phyloP scores from a whole-genome alignment of 2,797 vertebrate genomes.

The Moxostoma hubbsi region DNA sequence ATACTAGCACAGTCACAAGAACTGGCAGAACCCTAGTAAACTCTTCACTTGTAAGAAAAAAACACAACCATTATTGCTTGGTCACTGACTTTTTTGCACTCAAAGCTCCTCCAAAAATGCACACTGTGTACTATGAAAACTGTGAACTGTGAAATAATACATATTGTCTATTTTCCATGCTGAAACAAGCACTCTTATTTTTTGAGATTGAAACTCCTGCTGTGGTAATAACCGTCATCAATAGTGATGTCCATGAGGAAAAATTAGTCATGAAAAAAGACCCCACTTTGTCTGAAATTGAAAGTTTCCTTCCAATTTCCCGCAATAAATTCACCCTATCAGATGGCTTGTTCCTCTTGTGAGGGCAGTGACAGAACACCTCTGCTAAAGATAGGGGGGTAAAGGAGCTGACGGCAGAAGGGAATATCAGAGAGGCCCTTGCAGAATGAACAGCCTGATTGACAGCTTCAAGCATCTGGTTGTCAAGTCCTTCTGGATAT shows the following conservation, averaged over 20 bases:
- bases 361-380: slow-evolving; percentile 45
- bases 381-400: slow-evolving; percentile 39
- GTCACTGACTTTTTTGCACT: no score
- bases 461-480: slow-evolving; percentile 37
- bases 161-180: neutral
- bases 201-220: slow-evolving; percentile 6
- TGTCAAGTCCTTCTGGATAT: slow-evolving; percentile 20
- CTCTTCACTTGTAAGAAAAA: neutral
- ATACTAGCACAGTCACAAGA: no score
- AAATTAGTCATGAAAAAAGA: slow-evolving; percentile 33
- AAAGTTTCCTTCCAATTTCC: slow-evolving; percentile 38
- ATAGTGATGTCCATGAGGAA: slow-evolving; percentile 28
- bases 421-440: slow-evolving; percentile 26
- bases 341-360: slow-evolving; percentile 42
- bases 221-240: slow-evolving; percentile 36
- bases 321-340: slow-evolving; percentile 38
- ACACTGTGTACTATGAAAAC: no score
- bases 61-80: neutral
- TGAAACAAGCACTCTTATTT: slow-evolving; percentile 26
- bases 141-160: neutral
- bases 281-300: slow-evolving; percentile 24
- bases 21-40: no score
- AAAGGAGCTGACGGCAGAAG: slow-evolving; percentile 20
- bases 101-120: no score
- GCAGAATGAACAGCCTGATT: slow-evolving; percentile 18